Percentiles rank a stretch among this genome's conserved stretches.
Evolutionary conservation across 1,140 invertebrate genomes (phyloP).

Genomic region (Himalopsyche phryganea): DNA sequence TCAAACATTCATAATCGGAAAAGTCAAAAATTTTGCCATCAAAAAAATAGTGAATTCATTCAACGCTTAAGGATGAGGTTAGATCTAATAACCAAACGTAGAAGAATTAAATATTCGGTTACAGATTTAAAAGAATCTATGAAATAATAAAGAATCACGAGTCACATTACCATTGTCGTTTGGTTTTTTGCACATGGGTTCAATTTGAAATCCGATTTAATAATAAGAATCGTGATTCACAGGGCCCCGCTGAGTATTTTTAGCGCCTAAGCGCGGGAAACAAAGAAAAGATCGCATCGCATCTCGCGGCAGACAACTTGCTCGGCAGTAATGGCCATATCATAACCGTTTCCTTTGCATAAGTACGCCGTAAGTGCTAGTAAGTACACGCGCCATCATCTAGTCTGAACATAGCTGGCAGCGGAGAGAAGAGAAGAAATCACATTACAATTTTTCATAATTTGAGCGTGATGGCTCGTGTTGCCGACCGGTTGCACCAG

Average conservation of each 20-base stretch:
- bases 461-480: slow-evolving; percentile 12
- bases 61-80: no score
- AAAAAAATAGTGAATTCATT: no score
- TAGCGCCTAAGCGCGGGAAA: slow-evolving; percentile 19
- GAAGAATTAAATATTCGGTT: no score
- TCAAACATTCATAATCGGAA: no score
- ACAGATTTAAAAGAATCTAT: no score
- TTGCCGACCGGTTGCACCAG: background rate
- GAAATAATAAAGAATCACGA: no score
- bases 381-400: slow-evolving; percentile 27
- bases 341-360: slow-evolving; percentile 35
- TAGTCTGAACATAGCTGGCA: background rate
- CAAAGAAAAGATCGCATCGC: slow-evolving; percentile 14
- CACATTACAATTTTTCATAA: slow-evolving; percentile 31
- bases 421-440: slow-evolving; percentile 3
- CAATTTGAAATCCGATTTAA: no score
- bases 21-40: no score
- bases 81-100: no score
- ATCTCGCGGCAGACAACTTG: slow-evolving; percentile 8
- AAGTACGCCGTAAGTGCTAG: slow-evolving; percentile 20
- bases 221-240: no score
- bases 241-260: slow-evolving; percentile 7
- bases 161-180: no score
- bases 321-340: slow-evolving; percentile 23
- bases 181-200: no score